Conservation (phyloP, 2,888 invertebrate genomes). For the Hydriomena furcata region DNA sequence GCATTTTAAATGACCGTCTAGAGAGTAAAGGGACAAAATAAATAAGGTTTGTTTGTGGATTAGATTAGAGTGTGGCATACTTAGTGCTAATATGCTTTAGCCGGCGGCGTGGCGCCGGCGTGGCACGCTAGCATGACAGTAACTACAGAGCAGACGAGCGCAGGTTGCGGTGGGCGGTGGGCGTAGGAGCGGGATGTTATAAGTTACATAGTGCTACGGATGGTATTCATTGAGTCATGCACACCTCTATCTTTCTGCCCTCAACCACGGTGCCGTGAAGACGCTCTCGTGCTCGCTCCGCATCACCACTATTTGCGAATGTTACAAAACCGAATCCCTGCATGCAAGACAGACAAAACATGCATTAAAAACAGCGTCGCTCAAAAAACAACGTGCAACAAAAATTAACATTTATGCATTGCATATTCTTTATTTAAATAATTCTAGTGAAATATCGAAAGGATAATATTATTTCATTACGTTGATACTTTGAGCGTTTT, state of each 20-base stretch:
- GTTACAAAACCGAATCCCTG: constrained; percentile 99
- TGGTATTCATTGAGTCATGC: constrained; percentile 91
- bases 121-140: constrained; percentile 76
- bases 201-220: constrained; percentile 86
- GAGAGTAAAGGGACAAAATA: constrained; percentile 86
- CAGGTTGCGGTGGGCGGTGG: constrained; percentile 80
- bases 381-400: constrained; percentile 91
- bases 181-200: constrained; percentile 85
- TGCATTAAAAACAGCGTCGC: constrained; percentile 94
- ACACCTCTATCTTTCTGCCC: constrained; percentile 99
- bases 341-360: constrained; percentile 98
- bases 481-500: constrained; percentile 84
- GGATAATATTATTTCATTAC: constrained; percentile 73
- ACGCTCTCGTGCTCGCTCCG: constrained; percentile 99
- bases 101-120: constrained; percentile 46
- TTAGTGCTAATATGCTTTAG: constrained; percentile 66
- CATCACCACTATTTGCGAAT: constrained; percentile 99
- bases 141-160: constrained; percentile 83
- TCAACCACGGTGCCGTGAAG: constrained; percentile 99
- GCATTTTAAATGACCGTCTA: constrained; percentile 87
- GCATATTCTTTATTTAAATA: constrained; percentile 80
- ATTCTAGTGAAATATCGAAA: constrained; percentile 78
- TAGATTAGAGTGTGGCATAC: constrained; percentile 72
- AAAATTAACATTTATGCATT: constrained; percentile 86
- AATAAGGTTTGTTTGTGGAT: constrained; percentile 83